Evolutionary conservation across 2,888 invertebrate species (phyloP), one percentile per base, ranked within the genome.

Genomic region (Chrysina gloriosa): DNA sequence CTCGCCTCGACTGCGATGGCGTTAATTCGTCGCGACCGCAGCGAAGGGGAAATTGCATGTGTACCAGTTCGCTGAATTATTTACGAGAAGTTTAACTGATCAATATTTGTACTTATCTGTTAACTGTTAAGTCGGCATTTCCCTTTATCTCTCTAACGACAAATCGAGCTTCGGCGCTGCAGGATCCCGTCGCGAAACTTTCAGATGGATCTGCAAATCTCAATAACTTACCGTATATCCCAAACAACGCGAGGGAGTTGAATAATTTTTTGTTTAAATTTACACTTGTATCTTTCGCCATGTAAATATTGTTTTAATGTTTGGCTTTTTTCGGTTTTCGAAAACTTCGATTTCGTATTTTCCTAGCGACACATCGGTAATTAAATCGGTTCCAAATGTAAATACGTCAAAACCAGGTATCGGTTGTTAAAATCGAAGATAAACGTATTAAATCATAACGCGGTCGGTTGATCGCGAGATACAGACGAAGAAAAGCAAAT

Each of bases 401-500:
- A n/a, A n/a, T n/a, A n/a, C n/a, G n/a, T n/a, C n/a, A n/a, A n/a
- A n/a, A n/a, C n/a, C n/a, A n/a, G n/a, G n/a, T n/a, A n/a, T n/a
- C n/a, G n/a, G n/a, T n/a, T n/a, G n/a, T n/a, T n/a, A n/a, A 36
- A 36, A 36, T 36, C 36, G n/a, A 42, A 42, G 54, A 54, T 67
- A 66, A 66, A 63, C 50, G 39, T 52, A 48, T 65, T 25, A 48
- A 48, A 39, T 61, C 58, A 48, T 47, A 58, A 29, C 42, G n/a
- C n/a, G n/a, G n/a, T n/a, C n/a, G n/a, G 42, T 42, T 45, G 34
- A 45, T 25, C 27, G 27, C 25, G 19, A 42, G 19, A 11, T 19
- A 1, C 16, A 42, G 42, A 42, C 19, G 4, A 14, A 42, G 16
- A 19, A 19, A 19, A 42, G 14, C 42, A 42, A 42, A 42, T 19